phyloP scores from a whole-genome alignment of 53 echinoderm and acorn worm species.

The Paelopatides confundens region DNA sequence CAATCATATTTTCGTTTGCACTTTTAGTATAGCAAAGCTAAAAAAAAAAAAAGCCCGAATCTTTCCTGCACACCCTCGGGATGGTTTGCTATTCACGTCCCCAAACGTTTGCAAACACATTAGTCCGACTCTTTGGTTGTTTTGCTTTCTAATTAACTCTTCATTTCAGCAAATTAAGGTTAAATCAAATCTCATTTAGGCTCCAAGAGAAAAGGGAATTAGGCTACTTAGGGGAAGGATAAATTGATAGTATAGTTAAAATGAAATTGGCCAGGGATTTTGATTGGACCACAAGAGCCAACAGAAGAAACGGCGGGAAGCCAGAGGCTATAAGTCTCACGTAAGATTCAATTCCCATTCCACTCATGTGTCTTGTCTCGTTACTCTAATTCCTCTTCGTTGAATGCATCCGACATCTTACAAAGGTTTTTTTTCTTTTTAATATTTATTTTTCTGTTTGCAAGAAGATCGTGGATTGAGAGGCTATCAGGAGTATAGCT shows the following conservation, averaged over 20 bases:
- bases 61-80: slow-evolving; percentile 7
- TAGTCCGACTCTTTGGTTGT: slow-evolving; percentile 30
- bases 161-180: slow-evolving; percentile 42
- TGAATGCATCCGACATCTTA: slow-evolving; percentile 13
- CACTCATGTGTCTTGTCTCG: slow-evolving; percentile 17
- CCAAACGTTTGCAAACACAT: slow-evolving; percentile 48
- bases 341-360: slow-evolving; percentile 28
- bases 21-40: background rate
- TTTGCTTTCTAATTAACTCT: slow-evolving; percentile 55
- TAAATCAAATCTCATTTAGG: slow-evolving; percentile 52
- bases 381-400: slow-evolving; percentile 20
- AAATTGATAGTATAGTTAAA: slow-evolving; percentile 40
- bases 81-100: slow-evolving; percentile 43
- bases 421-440: background rate
- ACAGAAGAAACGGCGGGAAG: slow-evolving; percentile 35
- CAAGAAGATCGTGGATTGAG: background rate
- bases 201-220: slow-evolving; percentile 45
- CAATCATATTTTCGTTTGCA: background rate
- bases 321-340: slow-evolving; percentile 27
- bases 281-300: slow-evolving; percentile 31
- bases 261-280: slow-evolving; percentile 51
- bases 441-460: background rate
- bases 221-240: slow-evolving; percentile 50
- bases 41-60: background rate
- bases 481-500: too few species aligned